Conservation (phyloP, 2,797 vertebrate species). For the Capromys pilorides region DNA sequence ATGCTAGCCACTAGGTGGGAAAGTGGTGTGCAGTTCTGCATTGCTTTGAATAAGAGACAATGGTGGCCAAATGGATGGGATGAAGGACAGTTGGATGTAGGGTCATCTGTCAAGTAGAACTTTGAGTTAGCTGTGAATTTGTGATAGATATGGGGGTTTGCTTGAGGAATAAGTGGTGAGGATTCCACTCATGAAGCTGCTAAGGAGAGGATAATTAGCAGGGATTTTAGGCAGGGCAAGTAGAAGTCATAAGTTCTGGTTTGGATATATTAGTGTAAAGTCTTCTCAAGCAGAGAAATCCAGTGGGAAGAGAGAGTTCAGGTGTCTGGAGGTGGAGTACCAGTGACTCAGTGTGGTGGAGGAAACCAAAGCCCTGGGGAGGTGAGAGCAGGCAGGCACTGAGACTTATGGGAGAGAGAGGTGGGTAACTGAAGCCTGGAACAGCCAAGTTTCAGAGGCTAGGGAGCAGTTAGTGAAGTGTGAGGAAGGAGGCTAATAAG, state of each 20-base stretch:
- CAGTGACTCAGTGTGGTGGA: rapidly evolving
- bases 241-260: not conserved
- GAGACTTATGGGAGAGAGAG: not conserved
- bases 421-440: rapidly evolving
- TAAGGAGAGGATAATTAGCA: not conserved
- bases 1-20: not conserved
- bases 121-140: not conserved
- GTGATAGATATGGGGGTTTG: not conserved
- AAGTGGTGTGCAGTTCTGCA: not conserved
- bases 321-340: not conserved
- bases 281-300: not conserved
- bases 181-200: not conserved
- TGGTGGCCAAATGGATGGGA: too few species aligned
- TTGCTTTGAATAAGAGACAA: not conserved
- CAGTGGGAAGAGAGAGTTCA: not conserved
- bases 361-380: not conserved
- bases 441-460: not conserved
- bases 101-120: not conserved
- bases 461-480: not conserved
- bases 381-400: not conserved
- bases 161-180: not conserved
- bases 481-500: not conserved
- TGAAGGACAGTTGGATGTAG: not conserved
- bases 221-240: not conserved
- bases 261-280: not conserved